Evolutionary conservation across 2,888 invertebrate species (phyloP).

Genomic region (Steromphala cineraria): DNA sequence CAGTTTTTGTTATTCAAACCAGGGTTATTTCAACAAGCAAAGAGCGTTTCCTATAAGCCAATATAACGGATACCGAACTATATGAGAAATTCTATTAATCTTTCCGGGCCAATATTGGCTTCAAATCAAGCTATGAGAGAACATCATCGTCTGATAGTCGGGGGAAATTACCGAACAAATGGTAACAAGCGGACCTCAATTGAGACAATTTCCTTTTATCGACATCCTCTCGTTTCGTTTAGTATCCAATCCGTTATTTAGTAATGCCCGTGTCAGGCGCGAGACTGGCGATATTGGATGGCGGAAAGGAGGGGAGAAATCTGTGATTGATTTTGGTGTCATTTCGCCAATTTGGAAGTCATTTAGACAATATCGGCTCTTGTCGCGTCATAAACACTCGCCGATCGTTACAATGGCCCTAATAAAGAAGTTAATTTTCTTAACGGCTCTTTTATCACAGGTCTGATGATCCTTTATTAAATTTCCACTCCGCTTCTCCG

Average conservation of each 20-base stretch:
- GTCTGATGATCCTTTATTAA: slow-evolving; percentile 8
- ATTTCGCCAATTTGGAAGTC: slow-evolving; percentile 2
- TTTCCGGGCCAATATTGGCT: background rate
- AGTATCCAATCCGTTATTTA: slow-evolving; percentile 5
- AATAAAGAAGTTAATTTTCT: slow-evolving; percentile 10
- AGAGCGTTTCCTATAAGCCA: background rate
- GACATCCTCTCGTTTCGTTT: background rate
- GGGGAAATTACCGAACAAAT: slow-evolving; percentile 1
- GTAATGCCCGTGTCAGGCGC: slow-evolving; percentile 1
- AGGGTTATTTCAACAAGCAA: background rate
- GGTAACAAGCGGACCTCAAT: background rate
- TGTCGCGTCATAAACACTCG: slow-evolving; percentile 4
- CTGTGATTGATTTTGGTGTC: slow-evolving; percentile 10
- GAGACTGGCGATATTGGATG: background rate
- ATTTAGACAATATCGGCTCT: slow-evolving; percentile 8
- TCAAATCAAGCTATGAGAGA: background rate
- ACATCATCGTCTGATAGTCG: background rate
- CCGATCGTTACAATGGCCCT: background rate
- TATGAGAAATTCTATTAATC: slow-evolving; percentile 8
- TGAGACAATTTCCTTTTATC: slow-evolving; percentile 10
- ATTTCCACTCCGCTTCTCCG: background rate
- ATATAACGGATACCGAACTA: background rate
- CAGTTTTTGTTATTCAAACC: background rate
- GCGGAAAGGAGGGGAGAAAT: background rate
- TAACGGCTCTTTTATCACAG: slow-evolving; percentile 4